Evolutionary conservation across 2,888 invertebrate species (phyloP).

Genomic region (Eupsilia transversa): DNA sequence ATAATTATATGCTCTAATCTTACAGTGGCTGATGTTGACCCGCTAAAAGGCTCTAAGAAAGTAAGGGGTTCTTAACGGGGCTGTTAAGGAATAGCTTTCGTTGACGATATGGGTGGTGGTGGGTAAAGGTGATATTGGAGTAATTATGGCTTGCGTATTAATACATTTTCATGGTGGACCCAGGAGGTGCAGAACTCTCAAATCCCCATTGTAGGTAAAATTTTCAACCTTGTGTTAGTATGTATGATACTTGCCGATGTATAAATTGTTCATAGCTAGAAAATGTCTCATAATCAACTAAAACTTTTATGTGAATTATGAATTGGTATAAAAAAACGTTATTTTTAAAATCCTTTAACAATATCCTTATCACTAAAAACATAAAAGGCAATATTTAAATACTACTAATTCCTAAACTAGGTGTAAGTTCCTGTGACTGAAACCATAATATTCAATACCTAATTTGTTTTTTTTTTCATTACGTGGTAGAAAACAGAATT

Average conservation of each 20-base stretch:
- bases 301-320: too few species aligned
- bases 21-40: constrained; percentile 24
- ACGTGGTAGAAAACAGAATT: neutral
- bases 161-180: constrained; percentile 34
- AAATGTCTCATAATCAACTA: neutral
- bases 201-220: constrained; percentile 12
- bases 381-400: neutral
- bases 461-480: too few species aligned
- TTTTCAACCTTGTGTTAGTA: constrained; percentile 5
- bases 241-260: neutral
- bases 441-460: too few species aligned
- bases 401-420: neutral
- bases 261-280: constrained; percentile 8
- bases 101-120: constrained; percentile 25
- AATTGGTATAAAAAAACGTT: neutral
- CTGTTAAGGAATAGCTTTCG: constrained; percentile 27
- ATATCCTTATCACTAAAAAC: too few species aligned
- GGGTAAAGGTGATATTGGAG: constrained; percentile 28
- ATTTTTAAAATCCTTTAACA: too few species aligned
- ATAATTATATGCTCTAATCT: neutral
- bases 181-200: neutral
- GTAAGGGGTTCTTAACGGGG: constrained; percentile 20
- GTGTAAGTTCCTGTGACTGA: neutral
- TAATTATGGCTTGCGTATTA: constrained; percentile 38
- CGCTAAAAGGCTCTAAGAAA: constrained; percentile 24